A percentile compares a stretch with the other conserved stretches of the same genome.
Conservation (phyloP, 1,140 invertebrate genomes). For the Lucilia sericata region DNA sequence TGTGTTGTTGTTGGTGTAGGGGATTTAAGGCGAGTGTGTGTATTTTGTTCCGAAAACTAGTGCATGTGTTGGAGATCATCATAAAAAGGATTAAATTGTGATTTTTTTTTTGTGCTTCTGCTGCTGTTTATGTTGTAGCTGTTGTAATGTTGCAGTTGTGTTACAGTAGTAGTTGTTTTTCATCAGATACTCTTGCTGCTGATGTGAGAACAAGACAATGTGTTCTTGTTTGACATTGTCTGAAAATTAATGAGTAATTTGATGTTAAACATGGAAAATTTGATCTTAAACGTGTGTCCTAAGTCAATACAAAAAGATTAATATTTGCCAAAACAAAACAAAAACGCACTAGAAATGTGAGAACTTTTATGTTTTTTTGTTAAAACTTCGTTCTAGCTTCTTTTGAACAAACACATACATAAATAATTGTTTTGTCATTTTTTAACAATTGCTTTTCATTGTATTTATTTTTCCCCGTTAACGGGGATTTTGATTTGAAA, state of each 20-base stretch:
- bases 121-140: neutral
- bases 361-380: neutral
- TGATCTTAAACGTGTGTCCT: slow-evolving; percentile 35
- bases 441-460: slow-evolving; percentile 27
- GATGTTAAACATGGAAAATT: slow-evolving; percentile 37
- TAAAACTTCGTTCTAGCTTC: neutral
- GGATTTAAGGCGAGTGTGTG: no score
- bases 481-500: neutral
- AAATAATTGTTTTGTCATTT: slow-evolving; percentile 16
- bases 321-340: slow-evolving; percentile 31
- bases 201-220: neutral
- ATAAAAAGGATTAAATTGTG: slow-evolving; percentile 38
- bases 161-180: no score
- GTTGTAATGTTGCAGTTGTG: neutral
- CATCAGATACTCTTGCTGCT: no score
- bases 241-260: slow-evolving; percentile 36
- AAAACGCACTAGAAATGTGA: slow-evolving; percentile 5
- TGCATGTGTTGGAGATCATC: slow-evolving; percentile 42
- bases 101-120: neutral
- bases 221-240: neutral
- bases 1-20: neutral
- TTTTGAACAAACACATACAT: neutral
- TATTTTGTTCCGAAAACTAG: neutral
- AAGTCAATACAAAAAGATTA: slow-evolving; percentile 40
- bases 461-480: neutral